Conservation (phyloP, 2,888 invertebrate species). For the Drosophila anomalata region DNA sequence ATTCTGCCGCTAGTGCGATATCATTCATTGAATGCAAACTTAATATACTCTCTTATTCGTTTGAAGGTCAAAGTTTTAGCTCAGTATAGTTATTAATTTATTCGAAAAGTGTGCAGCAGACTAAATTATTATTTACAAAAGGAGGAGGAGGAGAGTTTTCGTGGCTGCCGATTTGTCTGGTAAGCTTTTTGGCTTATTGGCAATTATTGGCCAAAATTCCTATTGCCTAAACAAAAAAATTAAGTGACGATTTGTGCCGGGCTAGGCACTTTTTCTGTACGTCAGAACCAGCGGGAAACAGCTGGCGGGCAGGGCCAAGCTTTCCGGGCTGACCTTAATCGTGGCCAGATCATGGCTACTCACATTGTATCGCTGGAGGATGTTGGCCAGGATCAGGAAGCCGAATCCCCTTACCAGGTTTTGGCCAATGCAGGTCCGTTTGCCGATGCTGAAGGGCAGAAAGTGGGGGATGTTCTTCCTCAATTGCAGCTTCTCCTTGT, state of each 20-base stretch:
- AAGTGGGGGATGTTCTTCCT: slow-evolving; percentile 88
- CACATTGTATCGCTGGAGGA: slow-evolving; percentile 89
- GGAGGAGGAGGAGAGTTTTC: not conserved
- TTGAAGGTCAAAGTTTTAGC: not conserved
- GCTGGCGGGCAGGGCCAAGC: slow-evolving; percentile 90
- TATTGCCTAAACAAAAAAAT: slow-evolving; percentile 1
- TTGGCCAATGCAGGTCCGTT: slow-evolving; percentile 93
- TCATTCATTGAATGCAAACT: slow-evolving; percentile 1
- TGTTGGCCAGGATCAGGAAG: slow-evolving; percentile 89
- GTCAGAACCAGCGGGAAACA: slow-evolving; percentile 88
- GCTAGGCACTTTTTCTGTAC: slow-evolving; percentile 56
- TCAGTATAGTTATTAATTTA: not conserved
- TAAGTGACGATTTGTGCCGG: not conserved
- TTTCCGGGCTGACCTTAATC: slow-evolving; percentile 87
- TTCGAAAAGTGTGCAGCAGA: not conserved
- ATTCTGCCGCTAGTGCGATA: not conserved
- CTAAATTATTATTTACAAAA: not conserved
- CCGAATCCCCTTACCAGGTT: slow-evolving; percentile 91
- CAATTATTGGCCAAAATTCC: slow-evolving; percentile 1
- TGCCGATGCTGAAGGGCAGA: slow-evolving; percentile 93
- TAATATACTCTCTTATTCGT: not conserved
- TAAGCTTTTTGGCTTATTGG: not conserved
- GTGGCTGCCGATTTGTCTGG: not conserved
- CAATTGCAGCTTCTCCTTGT: slow-evolving; percentile 80
- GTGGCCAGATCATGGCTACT: slow-evolving; percentile 85